phyloP scores from a whole-genome alignment of 2,797 vertebrate species.

The Cygnus olor region DNA sequence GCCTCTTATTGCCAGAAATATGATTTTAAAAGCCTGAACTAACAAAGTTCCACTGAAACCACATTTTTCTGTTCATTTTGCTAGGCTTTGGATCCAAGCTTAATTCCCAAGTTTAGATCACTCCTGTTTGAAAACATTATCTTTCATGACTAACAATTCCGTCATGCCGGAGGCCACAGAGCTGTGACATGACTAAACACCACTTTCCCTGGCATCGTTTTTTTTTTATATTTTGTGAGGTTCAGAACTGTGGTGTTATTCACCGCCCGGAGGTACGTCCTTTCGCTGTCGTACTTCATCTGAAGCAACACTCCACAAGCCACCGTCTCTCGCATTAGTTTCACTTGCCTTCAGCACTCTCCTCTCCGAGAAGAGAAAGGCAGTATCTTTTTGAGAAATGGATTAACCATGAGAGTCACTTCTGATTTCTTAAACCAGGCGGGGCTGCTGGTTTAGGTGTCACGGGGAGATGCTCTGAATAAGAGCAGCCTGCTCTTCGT shows the following conservation, averaged over 20 bases:
- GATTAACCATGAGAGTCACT: neutral
- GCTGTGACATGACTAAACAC: constrained; percentile 5
- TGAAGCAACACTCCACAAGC: neutral
- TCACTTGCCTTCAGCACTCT: neutral
- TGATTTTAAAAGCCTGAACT: neutral
- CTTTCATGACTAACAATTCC: neutral
- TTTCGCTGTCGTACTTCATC: neutral
- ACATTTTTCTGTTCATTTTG: neutral
- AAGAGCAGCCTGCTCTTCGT: neutral
- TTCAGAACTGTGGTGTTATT: neutral
- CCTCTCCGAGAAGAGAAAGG: neutral
- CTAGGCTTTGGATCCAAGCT: neutral
- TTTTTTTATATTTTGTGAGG: neutral
- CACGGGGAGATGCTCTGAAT: neutral
- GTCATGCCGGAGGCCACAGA: neutral
- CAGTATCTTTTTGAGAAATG: neutral
- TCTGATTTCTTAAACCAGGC: neutral
- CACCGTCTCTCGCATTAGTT: neutral
- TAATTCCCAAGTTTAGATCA: neutral
- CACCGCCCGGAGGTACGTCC: neutral
- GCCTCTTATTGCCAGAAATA: neutral
- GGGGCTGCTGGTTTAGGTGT: neutral
- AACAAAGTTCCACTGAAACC: neutral
- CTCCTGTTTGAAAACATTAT: neutral
- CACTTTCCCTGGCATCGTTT: neutral